A percentile compares a stretch with the other conserved stretches of the same genome.
These are phyloP conservation scores for Netelia inedita DNA, from an alignment of 2,888 invertebrate species.

Conservation along the genomic window DNA sequence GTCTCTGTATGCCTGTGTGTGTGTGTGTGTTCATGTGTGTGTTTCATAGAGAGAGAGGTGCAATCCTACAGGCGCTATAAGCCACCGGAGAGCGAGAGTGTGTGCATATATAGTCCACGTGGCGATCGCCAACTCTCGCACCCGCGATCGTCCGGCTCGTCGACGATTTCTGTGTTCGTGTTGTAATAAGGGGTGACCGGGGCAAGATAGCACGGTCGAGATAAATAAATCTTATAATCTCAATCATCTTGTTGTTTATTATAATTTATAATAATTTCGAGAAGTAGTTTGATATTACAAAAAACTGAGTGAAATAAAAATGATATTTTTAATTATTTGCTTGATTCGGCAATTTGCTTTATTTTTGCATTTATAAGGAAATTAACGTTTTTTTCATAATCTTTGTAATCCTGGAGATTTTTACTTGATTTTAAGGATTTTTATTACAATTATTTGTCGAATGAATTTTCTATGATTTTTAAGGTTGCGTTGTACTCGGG, in stretches of 20 bases:
- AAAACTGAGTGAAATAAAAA: too few relatives aligned
- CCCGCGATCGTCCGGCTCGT: constrained; percentile 41
- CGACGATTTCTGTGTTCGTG: not conserved
- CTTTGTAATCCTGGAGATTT: too few relatives aligned
- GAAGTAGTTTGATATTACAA: too few relatives aligned
- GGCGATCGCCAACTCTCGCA: constrained; percentile 55
- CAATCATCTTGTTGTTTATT: not conserved
- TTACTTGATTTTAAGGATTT: too few relatives aligned
- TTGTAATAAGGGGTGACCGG: not conserved
- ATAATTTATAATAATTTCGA: not conserved
- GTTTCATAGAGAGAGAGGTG: constrained; percentile 59
- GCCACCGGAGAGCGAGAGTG: constrained; percentile 50
- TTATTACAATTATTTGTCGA: too few relatives aligned
- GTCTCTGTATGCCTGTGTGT: not conserved
- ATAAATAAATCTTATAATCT: not conserved
- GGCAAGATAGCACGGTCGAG: not conserved
- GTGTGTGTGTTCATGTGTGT: constrained; percentile 59
- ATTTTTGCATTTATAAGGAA: too few relatives aligned
- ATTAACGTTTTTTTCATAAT: too few relatives aligned
- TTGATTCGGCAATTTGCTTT: too few relatives aligned
- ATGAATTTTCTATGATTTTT: not conserved
- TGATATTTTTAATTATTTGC: too few relatives aligned
- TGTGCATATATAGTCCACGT: constrained; percentile 58
- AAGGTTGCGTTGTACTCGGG: not conserved
- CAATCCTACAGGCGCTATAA: constrained; percentile 50